A percentile compares a stretch with the other conserved stretches of the same genome.
Conservation (phyloP, 2,113 vertebrate genomes). For the Brienomyrus longianalis region DNA sequence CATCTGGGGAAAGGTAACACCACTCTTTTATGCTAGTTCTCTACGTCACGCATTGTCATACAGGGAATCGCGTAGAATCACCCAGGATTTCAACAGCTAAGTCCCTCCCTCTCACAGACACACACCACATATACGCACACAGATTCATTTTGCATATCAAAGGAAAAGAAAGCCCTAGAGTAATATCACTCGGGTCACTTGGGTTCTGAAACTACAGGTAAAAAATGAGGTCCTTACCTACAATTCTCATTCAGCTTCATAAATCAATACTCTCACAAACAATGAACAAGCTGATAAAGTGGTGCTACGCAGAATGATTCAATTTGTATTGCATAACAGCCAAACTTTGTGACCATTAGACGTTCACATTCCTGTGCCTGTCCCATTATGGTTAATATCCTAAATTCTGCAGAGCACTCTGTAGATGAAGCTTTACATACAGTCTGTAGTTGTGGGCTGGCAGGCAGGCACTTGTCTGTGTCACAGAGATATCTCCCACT, state of each 20-base stretch:
- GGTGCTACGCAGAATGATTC: neutral
- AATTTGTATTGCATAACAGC: neutral
- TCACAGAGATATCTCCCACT: neutral
- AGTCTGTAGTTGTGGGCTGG: neutral
- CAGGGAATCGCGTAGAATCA: neutral
- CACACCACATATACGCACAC: neutral
- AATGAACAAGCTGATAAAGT: neutral
- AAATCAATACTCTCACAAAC: neutral
- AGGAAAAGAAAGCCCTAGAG: neutral
- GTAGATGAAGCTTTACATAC: neutral
- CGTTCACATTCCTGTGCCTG: neutral
- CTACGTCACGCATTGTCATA: neutral
- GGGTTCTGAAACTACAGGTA: neutral
- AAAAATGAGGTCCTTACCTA: neutral
- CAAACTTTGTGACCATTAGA: neutral
- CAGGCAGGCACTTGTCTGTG: neutral
- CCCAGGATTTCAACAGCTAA: neutral
- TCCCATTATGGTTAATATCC: neutral
- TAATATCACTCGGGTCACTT: neutral
- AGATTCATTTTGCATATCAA: neutral
- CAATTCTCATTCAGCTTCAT: neutral
- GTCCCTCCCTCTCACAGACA: neutral
- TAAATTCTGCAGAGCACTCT: neutral
- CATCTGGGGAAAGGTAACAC: slow-evolving; percentile 38
- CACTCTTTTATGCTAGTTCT: neutral